Percentiles rank a stretch among this genome's conserved stretches.
Conservation (phyloP, 2,113 vertebrate genomes). For the Catharus fuscescens region DNA sequence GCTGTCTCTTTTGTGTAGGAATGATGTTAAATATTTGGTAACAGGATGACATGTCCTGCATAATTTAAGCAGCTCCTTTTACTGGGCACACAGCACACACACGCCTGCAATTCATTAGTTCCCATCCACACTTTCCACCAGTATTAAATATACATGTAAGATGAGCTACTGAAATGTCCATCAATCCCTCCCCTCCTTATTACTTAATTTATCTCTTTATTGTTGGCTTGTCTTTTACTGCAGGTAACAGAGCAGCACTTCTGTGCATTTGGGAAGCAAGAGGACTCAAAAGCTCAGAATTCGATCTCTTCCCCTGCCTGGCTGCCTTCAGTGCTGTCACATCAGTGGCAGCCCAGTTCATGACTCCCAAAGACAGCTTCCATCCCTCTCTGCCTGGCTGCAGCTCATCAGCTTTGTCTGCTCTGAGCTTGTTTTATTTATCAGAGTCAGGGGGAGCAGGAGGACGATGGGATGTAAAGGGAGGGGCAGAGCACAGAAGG, state of each 20-base stretch:
- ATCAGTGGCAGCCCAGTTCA: background rate
- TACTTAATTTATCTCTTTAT: background rate
- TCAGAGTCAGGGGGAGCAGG: background rate
- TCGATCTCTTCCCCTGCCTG: constrained; percentile 49
- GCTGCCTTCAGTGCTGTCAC: constrained; percentile 34
- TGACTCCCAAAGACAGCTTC: constrained; percentile 37
- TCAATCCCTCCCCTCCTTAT: background rate
- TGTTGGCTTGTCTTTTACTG: background rate
- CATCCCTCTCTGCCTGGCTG: background rate
- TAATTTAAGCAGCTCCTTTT: constrained; percentile 17
- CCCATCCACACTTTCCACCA: background rate
- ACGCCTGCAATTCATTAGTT: background rate
- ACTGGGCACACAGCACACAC: background rate
- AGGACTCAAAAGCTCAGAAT: background rate
- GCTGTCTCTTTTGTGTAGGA: background rate
- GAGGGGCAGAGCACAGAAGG: background rate
- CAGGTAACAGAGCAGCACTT: background rate
- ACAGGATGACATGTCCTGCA: constrained; percentile 17
- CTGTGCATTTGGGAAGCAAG: background rate
- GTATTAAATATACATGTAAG: constrained; percentile 42
- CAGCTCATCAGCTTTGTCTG: background rate
- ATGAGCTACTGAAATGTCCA: background rate
- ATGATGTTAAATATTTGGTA: constrained; percentile 51
- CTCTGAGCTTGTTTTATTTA: background rate
- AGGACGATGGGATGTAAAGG: constrained; percentile 1